Conservation (phyloP, 2,113 vertebrate species). For the Chrysochloris asiatica region DNA sequence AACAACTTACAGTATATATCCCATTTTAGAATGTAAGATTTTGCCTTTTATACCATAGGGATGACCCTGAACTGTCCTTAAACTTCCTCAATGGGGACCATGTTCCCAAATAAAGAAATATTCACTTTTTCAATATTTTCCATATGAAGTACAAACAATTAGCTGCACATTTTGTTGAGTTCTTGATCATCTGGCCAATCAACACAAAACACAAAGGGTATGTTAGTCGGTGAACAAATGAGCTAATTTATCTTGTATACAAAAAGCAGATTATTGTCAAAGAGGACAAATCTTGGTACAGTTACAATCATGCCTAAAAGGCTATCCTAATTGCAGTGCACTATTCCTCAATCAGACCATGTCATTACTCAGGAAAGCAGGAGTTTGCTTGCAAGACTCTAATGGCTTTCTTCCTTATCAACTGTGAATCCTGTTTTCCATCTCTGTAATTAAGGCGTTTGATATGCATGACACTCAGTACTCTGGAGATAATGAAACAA, state of each 20-base stretch:
- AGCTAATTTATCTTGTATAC: constrained; percentile 19
- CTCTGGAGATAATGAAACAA: constrained; percentile 34
- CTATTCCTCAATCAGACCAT: neutral
- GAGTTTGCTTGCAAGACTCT: neutral
- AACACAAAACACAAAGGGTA: constrained; percentile 49
- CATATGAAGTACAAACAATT: constrained; percentile 4
- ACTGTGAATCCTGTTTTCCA: constrained; percentile 28
- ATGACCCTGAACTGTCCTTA: neutral
- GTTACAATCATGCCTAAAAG: constrained; percentile 31
- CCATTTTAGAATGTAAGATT: neutral
- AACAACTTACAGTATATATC: neutral
- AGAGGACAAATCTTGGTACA: neutral
- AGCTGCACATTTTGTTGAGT: neutral
- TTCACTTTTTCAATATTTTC: neutral
- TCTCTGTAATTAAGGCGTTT: constrained; percentile 53
- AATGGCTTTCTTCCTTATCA: constrained; percentile 57
- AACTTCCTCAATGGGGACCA: neutral
- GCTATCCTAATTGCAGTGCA: constrained; percentile 5
- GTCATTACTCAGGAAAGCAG: neutral
- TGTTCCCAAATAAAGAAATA: neutral
- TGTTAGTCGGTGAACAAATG: constrained; percentile 8
- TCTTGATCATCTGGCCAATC: constrained; percentile 53
- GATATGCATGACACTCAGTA: neutral
- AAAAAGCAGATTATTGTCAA: constrained; percentile 43
- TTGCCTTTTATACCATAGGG: neutral